These are phyloP conservation scores for Antedon mediterranea DNA, from an alignment of 53 echinoderm and acorn worm species.

Conservation along the genomic window DNA sequence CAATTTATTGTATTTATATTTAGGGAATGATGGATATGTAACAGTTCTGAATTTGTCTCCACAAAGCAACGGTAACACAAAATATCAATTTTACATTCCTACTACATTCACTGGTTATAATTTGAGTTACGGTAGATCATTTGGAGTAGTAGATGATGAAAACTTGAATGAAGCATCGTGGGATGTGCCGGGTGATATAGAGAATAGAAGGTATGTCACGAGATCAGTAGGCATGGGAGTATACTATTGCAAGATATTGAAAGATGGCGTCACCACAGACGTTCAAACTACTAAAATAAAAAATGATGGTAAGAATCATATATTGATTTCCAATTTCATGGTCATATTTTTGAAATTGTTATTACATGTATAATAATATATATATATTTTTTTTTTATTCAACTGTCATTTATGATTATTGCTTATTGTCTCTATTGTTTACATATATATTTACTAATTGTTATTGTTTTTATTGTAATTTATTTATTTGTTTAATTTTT, in stretches of 20 bases:
- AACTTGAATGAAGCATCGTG: neutral
- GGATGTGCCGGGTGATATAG: neutral
- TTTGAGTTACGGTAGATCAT: neutral
- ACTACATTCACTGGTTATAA: neutral
- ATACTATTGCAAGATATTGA: neutral
- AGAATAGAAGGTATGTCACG: neutral
- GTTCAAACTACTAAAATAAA: neutral
- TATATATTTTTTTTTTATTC: too few species aligned
- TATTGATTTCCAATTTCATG: neutral
- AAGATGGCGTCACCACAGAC: neutral
- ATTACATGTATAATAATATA: too few species aligned
- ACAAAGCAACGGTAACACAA: neutral
- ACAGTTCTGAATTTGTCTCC: neutral
- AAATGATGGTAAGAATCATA: neutral
- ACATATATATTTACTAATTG: too few species aligned
- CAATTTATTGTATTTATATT: neutral
- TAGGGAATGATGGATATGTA: neutral
- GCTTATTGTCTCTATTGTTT: too few species aligned
- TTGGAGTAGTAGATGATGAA: neutral
- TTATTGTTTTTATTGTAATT: too few species aligned
- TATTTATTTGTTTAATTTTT: too few species aligned
- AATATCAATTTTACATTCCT: neutral
- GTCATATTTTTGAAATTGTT: too few species aligned
- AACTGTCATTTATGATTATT: too few species aligned
- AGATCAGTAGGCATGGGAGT: neutral